Percentiles rank a stretch among this genome's conserved stretches.
These are phyloP conservation scores for Drosophila rellima DNA, from an alignment of 2,888 invertebrate genomes.

Conservation along the genomic window DNA sequence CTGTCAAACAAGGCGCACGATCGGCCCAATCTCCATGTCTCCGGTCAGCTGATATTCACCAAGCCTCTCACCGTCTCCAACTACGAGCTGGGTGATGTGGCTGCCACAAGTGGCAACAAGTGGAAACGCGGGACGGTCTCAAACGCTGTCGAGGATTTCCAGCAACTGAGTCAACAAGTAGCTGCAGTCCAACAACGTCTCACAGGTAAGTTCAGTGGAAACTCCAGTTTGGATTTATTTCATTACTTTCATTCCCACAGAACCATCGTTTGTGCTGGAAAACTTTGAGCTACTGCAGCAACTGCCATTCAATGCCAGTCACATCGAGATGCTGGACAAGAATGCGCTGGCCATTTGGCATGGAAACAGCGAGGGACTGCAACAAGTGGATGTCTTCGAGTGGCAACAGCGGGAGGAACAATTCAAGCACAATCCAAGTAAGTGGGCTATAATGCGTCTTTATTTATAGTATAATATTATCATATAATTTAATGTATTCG, in stretches of 20 bases:
- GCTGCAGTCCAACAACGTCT: slow-evolving; percentile 59
- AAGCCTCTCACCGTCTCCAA: slow-evolving; percentile 68
- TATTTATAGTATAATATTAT: slow-evolving; percentile 50
- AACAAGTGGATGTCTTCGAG: slow-evolving; percentile 55
- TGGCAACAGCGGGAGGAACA: slow-evolving; percentile 67
- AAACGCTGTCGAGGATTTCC: slow-evolving; percentile 34
- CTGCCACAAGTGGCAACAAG: slow-evolving; percentile 25
- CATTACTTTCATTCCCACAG: slow-evolving; percentile 3
- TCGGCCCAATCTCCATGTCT: slow-evolving; percentile 73
- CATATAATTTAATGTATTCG: slow-evolving; percentile 44
- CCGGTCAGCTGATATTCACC: slow-evolving; percentile 74
- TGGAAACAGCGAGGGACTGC: slow-evolving; percentile 6
- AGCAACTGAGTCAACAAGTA: slow-evolving; percentile 45
- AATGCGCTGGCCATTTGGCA: slow-evolving; percentile 73
- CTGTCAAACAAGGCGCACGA: slow-evolving; percentile 64
- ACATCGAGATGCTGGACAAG: slow-evolving; percentile 52
- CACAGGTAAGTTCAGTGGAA: slow-evolving; percentile 39
- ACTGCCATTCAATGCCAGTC: slow-evolving; percentile 56
- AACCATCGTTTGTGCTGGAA: slow-evolving; percentile 65
- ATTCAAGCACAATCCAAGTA: slow-evolving; percentile 75
- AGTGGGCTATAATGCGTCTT: slow-evolving; percentile 66
- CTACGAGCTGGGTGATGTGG: slow-evolving; percentile 58
- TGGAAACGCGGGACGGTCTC: slow-evolving; percentile 34
- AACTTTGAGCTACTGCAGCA: slow-evolving; percentile 79
- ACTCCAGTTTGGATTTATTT: too few relatives aligned